Evolutionary conservation across 23 tunicate species (phyloP), one percentile per base, ranked within the genome.

Genomic region (Halocynthia aurantium): DNA sequence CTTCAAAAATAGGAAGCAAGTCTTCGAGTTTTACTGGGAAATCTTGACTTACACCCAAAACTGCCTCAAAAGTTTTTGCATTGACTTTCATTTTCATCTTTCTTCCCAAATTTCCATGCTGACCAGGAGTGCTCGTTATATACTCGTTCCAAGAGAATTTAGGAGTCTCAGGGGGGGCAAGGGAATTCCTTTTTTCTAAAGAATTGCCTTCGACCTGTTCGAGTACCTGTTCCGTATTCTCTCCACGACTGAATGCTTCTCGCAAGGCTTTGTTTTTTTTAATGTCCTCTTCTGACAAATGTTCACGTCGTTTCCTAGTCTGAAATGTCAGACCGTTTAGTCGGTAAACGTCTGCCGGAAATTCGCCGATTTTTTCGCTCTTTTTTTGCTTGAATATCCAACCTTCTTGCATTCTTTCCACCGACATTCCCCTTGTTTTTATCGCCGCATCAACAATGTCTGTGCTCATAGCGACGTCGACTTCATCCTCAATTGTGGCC

Each of bases 271-370:
- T 86, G 65, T 92, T 92, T 49, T 70, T 83, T 60, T 73, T 60
- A 13, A 92, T 74, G 82, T 92, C 98, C 21, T 86, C 88, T 22
- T 92, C 98, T 5, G 84, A 69, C 7, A 92, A 55, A 82, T 92
- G 98, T 62, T 92, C 98, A 10, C 98, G 69, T 17, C 98, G 62
- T 72, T 92, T 92, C 51, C 83, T 69, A 6, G 88, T 74, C 7
- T 57, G 81, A n/a, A 86, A 61, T 22, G 51, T 51, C 19, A 92
- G 77, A 7, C 84, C 84, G 0, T 74, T 72, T 17, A 92, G 21
- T 6, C 76, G 64, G 69, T 92, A 92, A 81, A 86, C 82, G 51
- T 86, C 98, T n/a, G 98, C 92, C 0, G 57, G 54, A 66, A 92
- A 92, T 44, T 61, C 53, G 18, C 98, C 98, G 7, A 92, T 63